Evolutionary conservation across 2,113 vertebrate species (phyloP), one percentile per base, ranked within the genome.

Genomic region (Pluvianellus socialis): DNA sequence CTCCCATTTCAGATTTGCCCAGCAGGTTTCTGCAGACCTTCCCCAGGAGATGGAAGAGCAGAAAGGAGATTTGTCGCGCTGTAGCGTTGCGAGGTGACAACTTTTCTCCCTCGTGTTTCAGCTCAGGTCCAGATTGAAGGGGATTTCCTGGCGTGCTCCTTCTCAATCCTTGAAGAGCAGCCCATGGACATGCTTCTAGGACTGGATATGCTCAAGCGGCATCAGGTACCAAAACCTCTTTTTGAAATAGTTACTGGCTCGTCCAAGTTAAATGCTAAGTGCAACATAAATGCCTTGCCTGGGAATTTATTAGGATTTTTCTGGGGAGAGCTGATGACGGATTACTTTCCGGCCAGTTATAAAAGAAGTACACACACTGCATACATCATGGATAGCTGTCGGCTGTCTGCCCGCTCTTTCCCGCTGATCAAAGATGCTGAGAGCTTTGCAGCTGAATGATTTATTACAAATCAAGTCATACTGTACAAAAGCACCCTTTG

Each of bases 101-200:
- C 59, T 86, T 33, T 45, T 77, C 53, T 79, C 75, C 42, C 44
- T 8, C 63, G 81, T 72, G 11, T 71, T 98, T 44, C 95, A 99
- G 99, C 99, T 98, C 99, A 99, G 98, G 99, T 99, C 91, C 99
- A 99, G 93, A 99, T 99, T 5, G 99, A 99, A 97, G 99, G 99
- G 4, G 99, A 99, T 95, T 99, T 99, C 97, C 98, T 99, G 93
- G 99, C 99, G 0, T 99, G 99, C 88, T 99, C 99, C 67, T 99
- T 99, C 98, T 99, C 99, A 15, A 99, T 99, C 96, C 98, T 99
- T 62, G 99, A 99, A 96, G 99, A 99, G 86, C 99, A 99, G 98
- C 99, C 99, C 30, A 99, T 99, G 99, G 99, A 99, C 97, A 99
- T 99, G 99, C 98, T 99, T 53, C 98, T 99, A 38, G 99, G 99